Conservation (phyloP, 1,140 invertebrate species). For the Eupristina koningsbergeri region DNA sequence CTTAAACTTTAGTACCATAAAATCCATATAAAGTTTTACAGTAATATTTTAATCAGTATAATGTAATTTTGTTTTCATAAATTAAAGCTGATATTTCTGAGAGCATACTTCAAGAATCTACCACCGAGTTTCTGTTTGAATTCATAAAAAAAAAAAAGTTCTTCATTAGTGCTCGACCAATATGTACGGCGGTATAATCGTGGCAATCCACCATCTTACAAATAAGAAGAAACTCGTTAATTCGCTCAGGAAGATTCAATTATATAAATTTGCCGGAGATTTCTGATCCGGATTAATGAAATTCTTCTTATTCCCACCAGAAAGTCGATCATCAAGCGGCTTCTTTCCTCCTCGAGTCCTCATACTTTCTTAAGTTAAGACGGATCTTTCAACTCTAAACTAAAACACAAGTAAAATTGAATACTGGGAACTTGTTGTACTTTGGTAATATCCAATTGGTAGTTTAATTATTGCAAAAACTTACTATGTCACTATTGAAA, state of each 20-base stretch:
- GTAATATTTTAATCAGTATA: conserved; percentile 11
- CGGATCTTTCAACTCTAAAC: neutral
- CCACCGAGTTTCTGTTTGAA: conserved; percentile 14
- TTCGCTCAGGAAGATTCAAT: conserved; percentile 59
- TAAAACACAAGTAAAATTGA: neutral
- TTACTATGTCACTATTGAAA: too few species aligned
- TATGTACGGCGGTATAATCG: neutral
- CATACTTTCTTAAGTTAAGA: neutral
- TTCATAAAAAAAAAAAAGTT: conserved; percentile 33
- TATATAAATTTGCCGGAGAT: conserved; percentile 59
- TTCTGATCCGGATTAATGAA: conserved; percentile 54
- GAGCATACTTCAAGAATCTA: neutral
- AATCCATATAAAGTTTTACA: neutral
- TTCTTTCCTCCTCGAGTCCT: neutral
- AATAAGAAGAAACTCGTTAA: conserved; percentile 55
- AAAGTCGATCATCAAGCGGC: neutral
- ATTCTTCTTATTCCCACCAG: conserved; percentile 36
- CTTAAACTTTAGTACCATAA: neutral
- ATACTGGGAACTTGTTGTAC: neutral
- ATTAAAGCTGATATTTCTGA: conserved; percentile 18
- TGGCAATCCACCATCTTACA: conserved; percentile 6
- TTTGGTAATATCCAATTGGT: neutral
- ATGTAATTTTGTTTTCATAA: conserved; percentile 12
- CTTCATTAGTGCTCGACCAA: conserved; percentile 16
- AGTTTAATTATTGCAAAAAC: too few species aligned